Conservation (phyloP, 2,113 vertebrate genomes). For the Microcebus tavaratra region DNA sequence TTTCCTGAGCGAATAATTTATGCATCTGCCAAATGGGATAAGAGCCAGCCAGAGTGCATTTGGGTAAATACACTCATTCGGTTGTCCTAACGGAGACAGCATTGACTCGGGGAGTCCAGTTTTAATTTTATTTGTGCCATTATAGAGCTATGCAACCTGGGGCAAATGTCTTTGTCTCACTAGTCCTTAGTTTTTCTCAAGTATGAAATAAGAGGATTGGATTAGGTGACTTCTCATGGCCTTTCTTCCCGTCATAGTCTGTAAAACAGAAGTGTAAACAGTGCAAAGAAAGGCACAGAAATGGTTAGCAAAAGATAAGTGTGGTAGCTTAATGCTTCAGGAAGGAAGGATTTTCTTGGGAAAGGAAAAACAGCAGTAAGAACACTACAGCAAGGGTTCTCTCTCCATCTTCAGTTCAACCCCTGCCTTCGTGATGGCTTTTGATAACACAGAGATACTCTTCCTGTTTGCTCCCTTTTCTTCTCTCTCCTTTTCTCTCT, state of each 20-base stretch:
- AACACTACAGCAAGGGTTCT: neutral
- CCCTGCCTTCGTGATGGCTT: neutral
- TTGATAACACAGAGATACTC: neutral
- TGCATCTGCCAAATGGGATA: neutral
- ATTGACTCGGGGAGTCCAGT: neutral
- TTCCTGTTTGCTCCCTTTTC: neutral
- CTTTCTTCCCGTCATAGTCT: neutral
- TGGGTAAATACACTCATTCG: neutral
- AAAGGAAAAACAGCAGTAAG: neutral
- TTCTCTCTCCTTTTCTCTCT: neutral
- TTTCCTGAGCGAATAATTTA: slow-evolving; percentile 52
- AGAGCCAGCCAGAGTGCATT: neutral
- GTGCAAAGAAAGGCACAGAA: neutral
- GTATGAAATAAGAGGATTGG: slow-evolving; percentile 10
- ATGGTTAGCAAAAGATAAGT: neutral
- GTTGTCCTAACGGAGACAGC: neutral
- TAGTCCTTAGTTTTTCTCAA: neutral
- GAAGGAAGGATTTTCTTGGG: neutral
- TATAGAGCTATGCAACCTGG: rapidly evolving
- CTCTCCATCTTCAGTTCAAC: neutral
- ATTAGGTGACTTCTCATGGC: neutral
- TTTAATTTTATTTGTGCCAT: neutral
- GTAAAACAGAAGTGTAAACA: neutral
- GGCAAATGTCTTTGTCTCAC: neutral
- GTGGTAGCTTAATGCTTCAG: neutral